Evolutionary conservation across 2,888 invertebrate genomes (phyloP), one percentile per base, ranked within the genome.

Genomic region (Mycalesis mineus): DNA sequence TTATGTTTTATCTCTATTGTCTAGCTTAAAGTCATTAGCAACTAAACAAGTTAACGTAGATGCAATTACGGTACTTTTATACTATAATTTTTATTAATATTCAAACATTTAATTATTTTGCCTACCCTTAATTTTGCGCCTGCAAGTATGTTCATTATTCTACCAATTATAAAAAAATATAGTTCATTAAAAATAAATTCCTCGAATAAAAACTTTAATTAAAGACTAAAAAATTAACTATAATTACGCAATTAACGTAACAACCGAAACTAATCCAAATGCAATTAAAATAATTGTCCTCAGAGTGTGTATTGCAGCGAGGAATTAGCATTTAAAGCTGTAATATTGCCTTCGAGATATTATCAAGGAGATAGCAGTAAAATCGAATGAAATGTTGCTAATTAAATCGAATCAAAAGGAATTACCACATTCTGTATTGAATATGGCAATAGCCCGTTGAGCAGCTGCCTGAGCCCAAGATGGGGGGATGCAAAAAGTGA

Each of bases 321-420:
- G 28, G 28, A 52, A 60, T 55, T 48, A 55, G 31, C 55, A 55
- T 56, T 52, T 55, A 52, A 62, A 62, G 48, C 47, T 60, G 51
- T 57, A 57, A 55, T 48, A 52, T 44, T 52, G 55, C 55, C 57
- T 52, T 45, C 44, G 44, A 57, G 57, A 63, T 57, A 57, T 47
- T 54, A 63, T 59, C 37, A 33, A 42, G 59, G 55, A 61, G 47
- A 54, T 65, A 68, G 66, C 69, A 65, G 61, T 66, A 68, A 66
- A 63, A 62, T 66, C 67, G 66, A 67, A 71, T 69, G 63, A 69
- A 70, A 67, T 64, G 63, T 70, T 69, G 69, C 72, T 75, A 77
- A 79, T 78, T 78, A 75, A 78, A 74, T 68, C 68, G 63, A 66
- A 74, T 73, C 67, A 71, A 71, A 74, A 73, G 70, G 75, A 68